Evolutionary conservation across 53 echinoderm and acorn worm genomes (phyloP).

Genomic region (Astropecten irregularis): DNA sequence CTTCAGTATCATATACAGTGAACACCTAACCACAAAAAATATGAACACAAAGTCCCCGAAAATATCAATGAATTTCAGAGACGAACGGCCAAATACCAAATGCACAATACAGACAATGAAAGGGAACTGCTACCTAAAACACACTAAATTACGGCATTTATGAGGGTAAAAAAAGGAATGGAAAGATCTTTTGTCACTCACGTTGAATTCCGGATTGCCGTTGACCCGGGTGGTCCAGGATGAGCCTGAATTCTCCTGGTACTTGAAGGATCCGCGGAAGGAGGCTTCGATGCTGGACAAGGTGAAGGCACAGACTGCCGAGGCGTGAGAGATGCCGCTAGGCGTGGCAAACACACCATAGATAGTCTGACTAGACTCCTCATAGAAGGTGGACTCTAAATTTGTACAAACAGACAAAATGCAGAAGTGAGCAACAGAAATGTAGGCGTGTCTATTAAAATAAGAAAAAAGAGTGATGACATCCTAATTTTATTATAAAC

Average conservation of each 20-base stretch:
- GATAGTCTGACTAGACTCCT: conserved; percentile 67
- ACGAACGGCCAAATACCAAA: too few species aligned
- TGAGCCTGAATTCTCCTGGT: conserved; percentile 82
- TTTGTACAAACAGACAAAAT: neutral
- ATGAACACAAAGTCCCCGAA: too few species aligned
- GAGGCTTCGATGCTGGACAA: conserved; percentile 77
- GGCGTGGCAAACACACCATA: conserved; percentile 81
- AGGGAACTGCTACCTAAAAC: too few species aligned
- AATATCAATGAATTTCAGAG: too few species aligned
- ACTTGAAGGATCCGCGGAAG: conserved; percentile 90
- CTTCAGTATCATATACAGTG: too few species aligned
- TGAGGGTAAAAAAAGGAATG: too few species aligned
- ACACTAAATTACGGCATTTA: too few species aligned
- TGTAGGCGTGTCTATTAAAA: neutral
- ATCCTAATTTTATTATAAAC: too few species aligned
- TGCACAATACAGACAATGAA: too few species aligned
- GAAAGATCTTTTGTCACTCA: too few species aligned
- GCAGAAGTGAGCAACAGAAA: neutral
- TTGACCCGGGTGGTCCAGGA: conserved; percentile 87
- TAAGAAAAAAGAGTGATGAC: too few species aligned
- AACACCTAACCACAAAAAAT: too few species aligned
- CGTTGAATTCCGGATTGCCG: conserved; percentile 76
- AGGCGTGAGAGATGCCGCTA: conserved; percentile 80
- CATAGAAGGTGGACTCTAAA: conserved; percentile 83
- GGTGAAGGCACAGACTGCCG: conserved; percentile 87